Base-by-base conservation (phyloP, 2,113 vertebrate species). In the Oryzias melastigma region DNA sequence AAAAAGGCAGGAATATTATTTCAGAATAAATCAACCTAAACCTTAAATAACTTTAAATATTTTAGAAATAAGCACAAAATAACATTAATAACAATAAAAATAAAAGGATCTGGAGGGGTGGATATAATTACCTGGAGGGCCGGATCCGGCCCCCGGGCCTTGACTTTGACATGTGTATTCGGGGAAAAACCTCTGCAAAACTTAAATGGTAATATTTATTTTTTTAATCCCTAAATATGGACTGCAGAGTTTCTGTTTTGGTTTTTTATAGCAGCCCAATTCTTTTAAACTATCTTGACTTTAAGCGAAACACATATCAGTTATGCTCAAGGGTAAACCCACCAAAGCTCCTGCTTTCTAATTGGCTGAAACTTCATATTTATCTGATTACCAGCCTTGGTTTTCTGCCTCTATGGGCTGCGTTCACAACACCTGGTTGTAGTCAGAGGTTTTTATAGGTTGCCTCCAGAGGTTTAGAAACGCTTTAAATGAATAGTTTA, bases 391-490 rank as follows among this genome's bases (percentile, higher is more conserved):
- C 75, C 81, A 73, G 62, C 81, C 65, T 44, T 42, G 54, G 61
- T 87, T 77, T 82, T 71, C 55, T 70, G 77, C 57, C 54, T 65
- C 41, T 61, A 60, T 63, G 49, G 67, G 65, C 64, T 42, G 22
- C 78, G 71, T 75, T 77, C 59, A 64, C 49, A 87, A 78, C 78
- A 88, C 78, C 80, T 86, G 83, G 73, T 80, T 82, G 62, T 67
- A 71, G 81, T 89, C 61, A 76, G 57, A 70, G 50, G 74, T 76
- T 71, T 71, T 77, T 52, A 77, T 71, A 60, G 66, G 59, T 62
- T 65, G 52, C 57, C 35, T 59, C 65, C 58, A 27, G 47, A 76
- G 62, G 65, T 82, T 83, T 67, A 62, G 59, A 35, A 74, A 77
- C 80, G 59, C 48, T 59, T 83, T 56, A 78, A 71, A 76, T 58